Base-by-base conservation (phyloP, 2,797 vertebrate species). In the Melanotaenia pygmaea region DNA sequence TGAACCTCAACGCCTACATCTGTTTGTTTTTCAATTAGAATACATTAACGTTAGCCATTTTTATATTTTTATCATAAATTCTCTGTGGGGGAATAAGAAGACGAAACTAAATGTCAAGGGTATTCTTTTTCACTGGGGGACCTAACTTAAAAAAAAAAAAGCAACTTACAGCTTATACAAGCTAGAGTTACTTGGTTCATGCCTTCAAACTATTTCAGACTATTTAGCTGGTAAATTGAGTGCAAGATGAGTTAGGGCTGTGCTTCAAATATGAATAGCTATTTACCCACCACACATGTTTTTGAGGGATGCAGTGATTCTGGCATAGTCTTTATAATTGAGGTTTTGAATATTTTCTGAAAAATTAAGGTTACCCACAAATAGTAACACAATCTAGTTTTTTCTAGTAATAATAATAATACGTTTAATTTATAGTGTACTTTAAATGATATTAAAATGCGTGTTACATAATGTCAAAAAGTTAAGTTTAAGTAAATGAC, bases 21-120 rank as follows among this genome's bases (percentile, higher is more conserved):
- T 88, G 87, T 90, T 86, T 88, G 76, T 75, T 88, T 89, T 85
- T 85, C 82, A 87, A 89, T 90, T 83, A 84, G 78, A 84, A 80
- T 80, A 72, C 66, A 84, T 87, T 83, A 87, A 70, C 74, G 26
- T 18, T 26, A 7, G 54, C 4, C 24, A 28, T 18, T 53, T 54
- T 57, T 26, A 13, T 16, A 28, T 14, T 26, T 57, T 57, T 18
- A 30, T 28, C 14, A 32, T 16, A 26, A 30, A 62, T 74, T 67
- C 82, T 80, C 82, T 34, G 18, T 30, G 61, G 77, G 60, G 47
- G 74, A 43, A 60, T 2, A 54, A 14, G 10, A 61, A 54, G 50
- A 34, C 70, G 64, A 77, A 64, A 82, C 40, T 20, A 80, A 85
- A 77, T 28, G 59, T 11, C 64, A 30, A 67, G 68, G 64, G 70